Conservation (phyloP, 2,113 vertebrate species). For the Terrapene triunguis region DNA sequence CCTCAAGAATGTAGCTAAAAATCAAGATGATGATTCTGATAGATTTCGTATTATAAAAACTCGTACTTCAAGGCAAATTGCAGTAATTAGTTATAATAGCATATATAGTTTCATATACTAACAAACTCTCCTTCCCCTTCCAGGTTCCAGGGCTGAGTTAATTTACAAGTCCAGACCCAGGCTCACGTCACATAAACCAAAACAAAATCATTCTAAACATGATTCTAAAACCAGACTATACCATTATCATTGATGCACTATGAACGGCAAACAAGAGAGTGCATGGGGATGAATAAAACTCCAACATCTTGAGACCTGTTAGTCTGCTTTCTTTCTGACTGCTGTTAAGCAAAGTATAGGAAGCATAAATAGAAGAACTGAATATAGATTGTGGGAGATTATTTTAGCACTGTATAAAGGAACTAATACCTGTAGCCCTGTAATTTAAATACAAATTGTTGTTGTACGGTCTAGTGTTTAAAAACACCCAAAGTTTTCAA, state of each 20-base stretch:
- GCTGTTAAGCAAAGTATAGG: constrained; percentile 48
- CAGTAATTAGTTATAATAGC: constrained; percentile 11
- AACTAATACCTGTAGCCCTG: constrained; percentile 44
- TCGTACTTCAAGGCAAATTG: constrained; percentile 11
- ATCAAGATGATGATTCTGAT: neutral
- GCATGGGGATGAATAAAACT: neutral
- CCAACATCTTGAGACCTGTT: neutral
- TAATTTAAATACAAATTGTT: constrained; percentile 61
- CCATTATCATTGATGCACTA: neutral
- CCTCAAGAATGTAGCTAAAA: neutral
- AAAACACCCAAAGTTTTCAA: neutral
- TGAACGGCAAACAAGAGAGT: neutral
- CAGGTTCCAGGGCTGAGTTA: neutral
- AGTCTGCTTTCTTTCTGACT: constrained; percentile 48
- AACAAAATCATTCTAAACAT: neutral
- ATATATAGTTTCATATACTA: constrained; percentile 34
- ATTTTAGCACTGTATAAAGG: constrained; percentile 51
- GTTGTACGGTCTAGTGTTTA: constrained; percentile 10
- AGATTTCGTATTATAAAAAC: constrained; percentile 29
- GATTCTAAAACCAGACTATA: neutral
- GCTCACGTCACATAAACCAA: neutral
- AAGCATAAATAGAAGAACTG: constrained; percentile 53
- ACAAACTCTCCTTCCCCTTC: constrained; percentile 28
- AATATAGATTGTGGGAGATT: constrained; percentile 58
- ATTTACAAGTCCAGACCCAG: neutral